Evolutionary conservation across 2,888 invertebrate species (phyloP), one percentile per base, ranked within the genome.

Genomic region (Seira sanloemensis): DNA sequence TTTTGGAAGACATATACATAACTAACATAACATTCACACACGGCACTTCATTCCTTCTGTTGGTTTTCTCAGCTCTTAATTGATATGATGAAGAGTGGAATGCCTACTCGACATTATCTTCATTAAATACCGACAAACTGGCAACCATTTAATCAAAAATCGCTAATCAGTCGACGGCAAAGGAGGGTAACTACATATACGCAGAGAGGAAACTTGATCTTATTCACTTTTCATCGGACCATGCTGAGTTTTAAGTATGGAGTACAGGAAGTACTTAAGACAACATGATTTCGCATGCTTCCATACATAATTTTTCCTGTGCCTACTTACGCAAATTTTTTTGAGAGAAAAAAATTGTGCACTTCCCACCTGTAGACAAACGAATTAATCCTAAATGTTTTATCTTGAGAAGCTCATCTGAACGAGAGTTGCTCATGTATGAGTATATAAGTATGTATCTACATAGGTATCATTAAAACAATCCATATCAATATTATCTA

Each of bases 121-220:
- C 58, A 58, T 58, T 78, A 69, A 78, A 78, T 69, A 69, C 77
- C 77, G 77, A 78, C 77, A 78, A 78, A 78, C 66, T 58, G 69
- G 75, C 75, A 37, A 50, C 27, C 27, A 69, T 66, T 58, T 78
- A 58, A 78, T 58, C 77, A 78, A 69, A 58, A 58, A 78, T 78
- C 78, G 58, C 50, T 58, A 78, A 78, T 78, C 78, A 71, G 27
- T n/a, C 74, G 2, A 37, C 37, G 12, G 37, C 7, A 58, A 18
- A 58, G 58, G n/a, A 9, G 58, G 18, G 58, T 2, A 9, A 58
- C n/a, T 12, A n/a, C n/a, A n/a, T n/a, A n/a, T n/a, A 58, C 2
- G 58, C 37, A 37, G n/a, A 7, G n/a, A 18, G 58, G 58, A 58
- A 58, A 18, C 58, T 58, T 7, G 9, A 58, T 58, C 7, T 37